Evolutionary conservation across 2,797 vertebrate species (phyloP), one percentile per base, ranked within the genome.

Genomic region (Pangasius sanitwongsei): DNA sequence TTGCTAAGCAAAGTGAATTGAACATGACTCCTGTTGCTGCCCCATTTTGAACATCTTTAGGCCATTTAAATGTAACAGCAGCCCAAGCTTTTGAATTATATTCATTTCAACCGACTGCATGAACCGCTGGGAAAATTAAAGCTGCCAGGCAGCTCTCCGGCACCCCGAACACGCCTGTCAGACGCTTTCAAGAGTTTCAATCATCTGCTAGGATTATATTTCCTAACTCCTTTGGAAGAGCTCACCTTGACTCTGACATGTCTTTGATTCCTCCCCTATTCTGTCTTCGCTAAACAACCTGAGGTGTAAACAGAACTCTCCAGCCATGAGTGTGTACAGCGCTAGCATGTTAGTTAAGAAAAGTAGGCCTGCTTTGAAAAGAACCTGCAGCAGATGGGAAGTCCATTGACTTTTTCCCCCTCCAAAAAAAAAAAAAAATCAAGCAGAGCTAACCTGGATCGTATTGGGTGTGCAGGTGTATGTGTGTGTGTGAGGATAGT

Each of bases 111-210:
- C 95, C 93, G 94, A 94, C 95, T 94, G 93, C 91, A 94, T 93
- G 95, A 94, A 94, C 93, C 93, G 93, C 93, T 90, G 94, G 92
- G 34, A 94, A 95, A 95, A 95, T 95, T 92, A 95, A 95, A 94
- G 94, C 94, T 95, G 95, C 95, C 94, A 95, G 93, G 87, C 83
- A 48, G 37, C 53, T n/a, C 37, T 55, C 25, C 25, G 3, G 34
- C 37, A 4, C 57, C 13, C 57, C 7, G 34, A 44, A n/a, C 84
- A 4, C 63, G 37, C 63, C 72, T 67, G 53, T 86, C 84, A 82
- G 82, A 20, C 23, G 12, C 65, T 86, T 20, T 25, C 67, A 50
- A 72, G 85, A 87, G 63, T 90, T 82, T 86, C 70, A 69, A 70
- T 86, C 75, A 86, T 61, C 18, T 15, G 4, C 59, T 31, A 2